A percentile compares a stretch with the other conserved stretches of the same genome.
phyloP scores from a whole-genome alignment of 1,140 invertebrate species.

The Metopolophium dirhodum region DNA sequence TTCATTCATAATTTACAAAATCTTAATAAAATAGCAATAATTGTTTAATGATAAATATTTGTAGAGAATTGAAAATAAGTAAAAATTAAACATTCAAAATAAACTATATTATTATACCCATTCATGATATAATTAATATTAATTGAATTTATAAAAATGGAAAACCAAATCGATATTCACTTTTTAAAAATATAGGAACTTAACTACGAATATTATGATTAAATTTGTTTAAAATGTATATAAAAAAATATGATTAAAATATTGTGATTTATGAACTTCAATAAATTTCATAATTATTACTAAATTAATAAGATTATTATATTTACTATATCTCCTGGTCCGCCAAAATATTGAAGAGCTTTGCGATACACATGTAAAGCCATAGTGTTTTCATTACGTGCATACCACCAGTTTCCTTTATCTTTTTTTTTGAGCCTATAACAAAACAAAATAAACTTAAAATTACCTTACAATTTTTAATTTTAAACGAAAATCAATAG shows the following conservation, averaged over 20 bases:
- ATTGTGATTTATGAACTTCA: not conserved
- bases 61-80: too few species aligned
- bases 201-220: not conserved
- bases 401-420: conserved; percentile 88
- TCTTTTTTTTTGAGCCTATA: conserved; percentile 79
- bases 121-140: too few species aligned
- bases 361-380: conserved; percentile 85
- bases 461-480: not conserved
- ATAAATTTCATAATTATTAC: not conserved
- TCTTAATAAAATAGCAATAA: too few species aligned
- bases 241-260: not conserved
- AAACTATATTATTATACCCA: too few species aligned
- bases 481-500: not conserved
- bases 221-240: not conserved
- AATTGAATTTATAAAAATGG: too few species aligned
- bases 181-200: not conserved
- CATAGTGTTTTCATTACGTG: conserved; percentile 75
- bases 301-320: not conserved
- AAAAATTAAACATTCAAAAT: too few species aligned
- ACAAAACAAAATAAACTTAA: conserved; percentile 45
- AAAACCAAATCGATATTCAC: too few species aligned
- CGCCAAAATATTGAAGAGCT: conserved; percentile 80
- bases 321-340: conserved; percentile 42
- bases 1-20: too few species aligned
- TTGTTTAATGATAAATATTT: too few species aligned